These are phyloP conservation scores for Apostichopus japonicus DNA, from an alignment of 35 echinoderm and acorn worm species.

Conservation along the genomic window DNA sequence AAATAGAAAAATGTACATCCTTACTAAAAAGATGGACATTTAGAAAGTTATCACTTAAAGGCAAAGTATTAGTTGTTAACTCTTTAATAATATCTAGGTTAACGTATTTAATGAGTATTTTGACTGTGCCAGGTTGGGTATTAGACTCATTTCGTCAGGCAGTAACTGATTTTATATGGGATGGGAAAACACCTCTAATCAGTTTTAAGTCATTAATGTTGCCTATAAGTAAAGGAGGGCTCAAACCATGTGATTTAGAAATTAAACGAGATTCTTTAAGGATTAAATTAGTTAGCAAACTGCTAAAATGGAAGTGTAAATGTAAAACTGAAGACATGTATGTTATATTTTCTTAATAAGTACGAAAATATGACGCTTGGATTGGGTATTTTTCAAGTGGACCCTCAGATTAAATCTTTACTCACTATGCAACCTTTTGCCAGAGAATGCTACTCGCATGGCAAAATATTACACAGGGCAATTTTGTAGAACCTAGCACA, in stretches of 20 bases:
- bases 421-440: too few relatives aligned
- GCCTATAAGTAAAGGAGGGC: background rate
- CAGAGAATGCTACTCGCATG: too few relatives aligned
- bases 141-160: background rate
- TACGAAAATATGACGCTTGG: constrained; percentile 5
- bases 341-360: too few relatives aligned
- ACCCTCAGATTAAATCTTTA: too few relatives aligned
- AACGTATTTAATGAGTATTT: background rate
- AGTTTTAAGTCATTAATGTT: background rate
- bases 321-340: background rate
- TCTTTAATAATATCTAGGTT: background rate
- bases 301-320: background rate
- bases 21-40: constrained; percentile 14
- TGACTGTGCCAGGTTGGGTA: background rate
- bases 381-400: too few relatives aligned
- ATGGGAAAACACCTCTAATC: background rate
- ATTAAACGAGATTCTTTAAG: background rate
- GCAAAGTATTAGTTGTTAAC: constrained; percentile 40
- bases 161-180: constrained; percentile 32
- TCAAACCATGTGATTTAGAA: background rate
- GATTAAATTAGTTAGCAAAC: background rate
- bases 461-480: too few relatives aligned
- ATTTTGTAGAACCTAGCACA: too few relatives aligned
- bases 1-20: background rate
- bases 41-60: constrained; percentile 14